Evolutionary conservation across 2,888 invertebrate species (phyloP), one percentile per base, ranked within the genome.

Genomic region (Noctua fimbriata): DNA sequence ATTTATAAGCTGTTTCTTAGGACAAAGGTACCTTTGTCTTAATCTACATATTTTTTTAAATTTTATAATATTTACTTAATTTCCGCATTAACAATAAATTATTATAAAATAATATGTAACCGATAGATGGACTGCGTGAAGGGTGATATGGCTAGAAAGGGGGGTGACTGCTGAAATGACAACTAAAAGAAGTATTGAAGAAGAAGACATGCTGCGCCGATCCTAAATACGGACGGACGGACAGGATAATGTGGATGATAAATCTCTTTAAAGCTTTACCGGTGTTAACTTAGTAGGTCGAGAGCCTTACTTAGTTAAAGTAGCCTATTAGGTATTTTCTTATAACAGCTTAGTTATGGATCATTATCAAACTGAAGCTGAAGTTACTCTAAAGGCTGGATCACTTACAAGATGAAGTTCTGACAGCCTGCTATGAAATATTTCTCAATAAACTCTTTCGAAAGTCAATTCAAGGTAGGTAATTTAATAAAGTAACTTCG

Each of bases 351-450:
- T 24, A 16, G 44, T 65, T 55, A 75, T n/a, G 18, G 1, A 49
- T 78, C n/a, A 72, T 78, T 77, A 24, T 47, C 36, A 14, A 4
- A 66, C 60, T 63, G 3, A 63, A 72, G 55, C n/a, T 85, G 10
- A 76, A 52, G 12, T 73, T 52, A 52, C 36, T 67, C 1, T 44
- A n/a, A 67, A 60, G 14, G 14, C 36, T 58, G 21, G 9, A 76
- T 75, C 63, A 76, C n/a, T 72, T 52, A 67, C 65, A 47, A 73
- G 66, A 70, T 36, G 44, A 73, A 72, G 49, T 79, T 87, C 69
- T 67, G 82, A 85, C 78, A 73, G 75, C n/a, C n/a, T n/a, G n/a
- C 21, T 70, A 60, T 49, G 60, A 84, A 87, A 75, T 79, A 84
- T 73, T 66, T 47, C 66, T 44, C 12, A 66, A 73, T 79, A 10